Evolutionary conservation across 2,888 invertebrate genomes (phyloP).

Genomic region (Dryocosmus kuriphilus): DNA sequence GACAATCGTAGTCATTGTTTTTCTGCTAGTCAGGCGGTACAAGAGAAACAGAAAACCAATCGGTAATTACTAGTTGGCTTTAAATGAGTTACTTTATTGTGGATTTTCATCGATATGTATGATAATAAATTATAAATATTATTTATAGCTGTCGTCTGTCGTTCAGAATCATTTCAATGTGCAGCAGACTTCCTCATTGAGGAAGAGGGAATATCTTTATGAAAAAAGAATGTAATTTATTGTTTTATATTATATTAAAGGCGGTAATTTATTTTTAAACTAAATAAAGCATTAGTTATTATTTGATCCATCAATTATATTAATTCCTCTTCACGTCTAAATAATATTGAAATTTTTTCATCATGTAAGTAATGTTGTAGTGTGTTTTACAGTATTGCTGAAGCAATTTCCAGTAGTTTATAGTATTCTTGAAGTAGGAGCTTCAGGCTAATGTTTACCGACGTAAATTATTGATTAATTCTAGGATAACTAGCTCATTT

Average conservation of each 20-base stretch:
- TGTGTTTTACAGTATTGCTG: no score
- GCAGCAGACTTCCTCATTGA: not conserved
- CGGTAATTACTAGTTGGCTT: not conserved
- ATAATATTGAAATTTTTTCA: no score
- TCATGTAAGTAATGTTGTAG: no score
- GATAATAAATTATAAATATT: not conserved
- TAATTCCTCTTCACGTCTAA: no score
- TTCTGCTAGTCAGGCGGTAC: not conserved
- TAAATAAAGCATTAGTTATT: no score
- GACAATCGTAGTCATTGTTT: not conserved
- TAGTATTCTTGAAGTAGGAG: no score
- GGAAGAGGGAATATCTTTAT: not conserved
- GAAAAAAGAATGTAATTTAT: not conserved
- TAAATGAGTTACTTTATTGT: not conserved
- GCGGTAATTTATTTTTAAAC: no score
- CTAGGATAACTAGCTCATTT: no score
- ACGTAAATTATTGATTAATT: no score
- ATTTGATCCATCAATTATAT: no score
- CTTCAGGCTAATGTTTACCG: no score
- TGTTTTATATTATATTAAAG: not conserved
- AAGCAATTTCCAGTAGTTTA: no score
- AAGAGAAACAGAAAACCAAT: not conserved
- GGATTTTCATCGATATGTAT: not conserved
- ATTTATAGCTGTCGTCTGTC: not conserved
- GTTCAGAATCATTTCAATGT: conserved; percentile 14